A percentile compares a stretch with the other conserved stretches of the same genome.
These are phyloP conservation scores for Mamestra brassicae DNA, from an alignment of 2,888 invertebrate genomes.

Conservation along the genomic window DNA sequence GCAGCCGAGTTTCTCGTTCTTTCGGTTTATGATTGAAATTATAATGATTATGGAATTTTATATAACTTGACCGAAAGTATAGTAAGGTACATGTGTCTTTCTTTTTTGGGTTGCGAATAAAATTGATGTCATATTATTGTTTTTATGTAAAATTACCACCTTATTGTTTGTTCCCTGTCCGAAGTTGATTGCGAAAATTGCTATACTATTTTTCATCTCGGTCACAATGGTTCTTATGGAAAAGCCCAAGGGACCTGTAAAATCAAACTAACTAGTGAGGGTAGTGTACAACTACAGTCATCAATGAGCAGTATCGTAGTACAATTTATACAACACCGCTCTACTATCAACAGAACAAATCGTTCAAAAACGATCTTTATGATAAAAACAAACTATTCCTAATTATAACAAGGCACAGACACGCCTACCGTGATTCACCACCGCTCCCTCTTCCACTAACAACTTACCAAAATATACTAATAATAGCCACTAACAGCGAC, in stretches of 20 bases:
- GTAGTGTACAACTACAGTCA: too few relatives aligned
- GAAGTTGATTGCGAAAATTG: too few relatives aligned
- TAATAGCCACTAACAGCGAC: neutral
- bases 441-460: constrained; percentile 39
- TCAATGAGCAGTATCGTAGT: neutral
- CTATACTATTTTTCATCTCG: too few relatives aligned
- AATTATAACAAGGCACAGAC: constrained; percentile 43
- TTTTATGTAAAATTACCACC: too few relatives aligned
- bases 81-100: neutral
- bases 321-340: neutral
- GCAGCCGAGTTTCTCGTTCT: neutral
- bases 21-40: neutral
- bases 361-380: neutral
- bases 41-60: neutral
- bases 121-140: too few relatives aligned
- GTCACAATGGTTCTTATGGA: too few relatives aligned
- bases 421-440: constrained; percentile 51
- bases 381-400: constrained; percentile 31
- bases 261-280: too few relatives aligned
- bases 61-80: neutral
- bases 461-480: constrained; percentile 71
- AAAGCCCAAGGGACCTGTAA: too few relatives aligned
- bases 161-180: too few relatives aligned
- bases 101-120: too few relatives aligned
- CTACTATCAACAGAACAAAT: neutral